phyloP scores from a whole-genome alignment of 2,797 vertebrate species.

The Phoeniculus purpureus region DNA sequence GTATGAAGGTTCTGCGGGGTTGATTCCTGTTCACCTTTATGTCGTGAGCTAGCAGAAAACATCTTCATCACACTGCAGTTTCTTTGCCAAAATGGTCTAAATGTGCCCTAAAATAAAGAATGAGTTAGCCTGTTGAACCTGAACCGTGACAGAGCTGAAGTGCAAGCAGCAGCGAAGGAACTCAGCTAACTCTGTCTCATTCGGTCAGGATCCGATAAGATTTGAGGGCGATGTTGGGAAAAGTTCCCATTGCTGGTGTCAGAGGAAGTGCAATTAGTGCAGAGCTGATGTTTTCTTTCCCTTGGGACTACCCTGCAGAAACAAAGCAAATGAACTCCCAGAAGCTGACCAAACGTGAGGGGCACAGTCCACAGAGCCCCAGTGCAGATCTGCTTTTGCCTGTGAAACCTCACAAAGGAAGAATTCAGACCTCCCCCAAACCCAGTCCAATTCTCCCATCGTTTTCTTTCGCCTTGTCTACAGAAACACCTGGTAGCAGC shows the following conservation, averaged over 20 bases:
- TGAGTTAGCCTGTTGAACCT: not conserved
- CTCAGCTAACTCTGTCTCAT: not conserved
- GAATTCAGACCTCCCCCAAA: not conserved
- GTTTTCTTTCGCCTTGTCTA: not conserved
- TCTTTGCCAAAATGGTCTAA: not conserved
- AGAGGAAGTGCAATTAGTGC: constrained; percentile 24
- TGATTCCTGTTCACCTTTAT: not conserved
- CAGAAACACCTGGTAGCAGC: not conserved
- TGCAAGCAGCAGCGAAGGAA: not conserved
- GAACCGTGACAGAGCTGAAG: not conserved
- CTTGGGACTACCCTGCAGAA: not conserved
- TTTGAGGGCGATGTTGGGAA: not conserved
- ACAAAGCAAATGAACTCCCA: not conserved
- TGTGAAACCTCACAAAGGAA: not conserved
- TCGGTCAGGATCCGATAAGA: not conserved
- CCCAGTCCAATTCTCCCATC: not conserved
- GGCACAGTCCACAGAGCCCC: not conserved
- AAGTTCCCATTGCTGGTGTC: not conserved
- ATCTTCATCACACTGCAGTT: not conserved
- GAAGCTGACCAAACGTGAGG: not conserved
- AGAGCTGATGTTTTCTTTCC: not conserved
- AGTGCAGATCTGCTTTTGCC: not conserved
- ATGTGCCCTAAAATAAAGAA: not conserved
- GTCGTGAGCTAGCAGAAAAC: not conserved
- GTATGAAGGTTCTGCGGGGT: not conserved